Evolutionary conservation across 2,113 vertebrate species (phyloP).

Genomic region (Ptyas mucosa): DNA sequence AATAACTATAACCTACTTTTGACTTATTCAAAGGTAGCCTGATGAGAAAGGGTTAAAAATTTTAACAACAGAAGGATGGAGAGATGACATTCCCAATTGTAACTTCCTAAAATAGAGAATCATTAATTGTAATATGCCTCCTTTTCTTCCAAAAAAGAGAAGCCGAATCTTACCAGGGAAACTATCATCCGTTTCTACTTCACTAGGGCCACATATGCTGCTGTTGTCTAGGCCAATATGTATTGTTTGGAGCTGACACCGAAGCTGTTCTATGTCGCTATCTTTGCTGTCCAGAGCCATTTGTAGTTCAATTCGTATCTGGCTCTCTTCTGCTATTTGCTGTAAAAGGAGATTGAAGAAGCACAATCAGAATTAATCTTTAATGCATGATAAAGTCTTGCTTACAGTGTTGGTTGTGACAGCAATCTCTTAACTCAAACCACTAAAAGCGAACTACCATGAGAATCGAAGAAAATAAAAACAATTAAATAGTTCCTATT

Average conservation of each 20-base stretch:
- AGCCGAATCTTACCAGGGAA: constrained; percentile 76
- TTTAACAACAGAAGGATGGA: neutral
- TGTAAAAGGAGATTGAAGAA: constrained; percentile 51
- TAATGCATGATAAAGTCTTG: neutral
- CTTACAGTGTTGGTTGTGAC: neutral
- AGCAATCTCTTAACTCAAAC: neutral
- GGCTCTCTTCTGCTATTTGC: constrained; percentile 96
- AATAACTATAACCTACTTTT: neutral
- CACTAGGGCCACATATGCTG: constrained; percentile 87
- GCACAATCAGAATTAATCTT: neutral
- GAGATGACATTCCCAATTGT: neutral
- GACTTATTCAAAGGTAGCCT: neutral
- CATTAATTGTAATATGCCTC: neutral
- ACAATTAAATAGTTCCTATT: neutral
- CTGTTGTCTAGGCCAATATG: constrained; percentile 89
- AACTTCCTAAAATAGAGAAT: neutral
- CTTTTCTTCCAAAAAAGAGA: constrained; percentile 17
- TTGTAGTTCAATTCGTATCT: constrained; percentile 92
- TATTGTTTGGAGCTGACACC: constrained; percentile 85
- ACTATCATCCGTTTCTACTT: constrained; percentile 87
- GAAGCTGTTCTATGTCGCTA: constrained; percentile 98
- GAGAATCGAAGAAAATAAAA: neutral
- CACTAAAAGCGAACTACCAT: neutral
- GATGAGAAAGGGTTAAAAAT: neutral
- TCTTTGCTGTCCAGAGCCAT: constrained; percentile 99